Conservation (phyloP, 1,140 invertebrate species). For the Laupala kohalensis region DNA sequence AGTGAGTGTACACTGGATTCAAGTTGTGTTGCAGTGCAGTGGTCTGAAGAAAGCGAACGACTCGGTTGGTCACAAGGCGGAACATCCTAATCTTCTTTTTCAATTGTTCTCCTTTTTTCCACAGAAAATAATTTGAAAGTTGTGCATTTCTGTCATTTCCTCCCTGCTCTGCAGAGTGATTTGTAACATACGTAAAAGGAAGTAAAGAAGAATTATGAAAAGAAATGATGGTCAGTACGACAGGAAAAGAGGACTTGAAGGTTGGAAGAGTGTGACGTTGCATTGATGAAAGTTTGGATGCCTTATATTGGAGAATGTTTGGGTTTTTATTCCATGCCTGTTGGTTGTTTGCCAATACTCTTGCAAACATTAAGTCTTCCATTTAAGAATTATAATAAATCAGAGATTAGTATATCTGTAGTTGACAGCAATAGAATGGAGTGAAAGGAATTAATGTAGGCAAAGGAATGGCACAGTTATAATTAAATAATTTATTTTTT, state of each 20-base stretch:
- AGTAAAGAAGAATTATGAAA: background rate
- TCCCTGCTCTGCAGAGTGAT: conserved; percentile 8
- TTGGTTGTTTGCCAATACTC: conserved; percentile 9
- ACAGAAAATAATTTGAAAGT: background rate
- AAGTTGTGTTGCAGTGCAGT: background rate
- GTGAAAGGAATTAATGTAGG: conserved; percentile 7
- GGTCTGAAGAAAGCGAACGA: background rate
- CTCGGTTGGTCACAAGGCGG: background rate
- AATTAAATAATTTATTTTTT: conserved; percentile 13
- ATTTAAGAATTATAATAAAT: conserved; percentile 13
- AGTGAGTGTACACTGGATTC: background rate
- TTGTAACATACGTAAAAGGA: conserved; percentile 5
- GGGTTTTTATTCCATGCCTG: conserved; percentile 8
- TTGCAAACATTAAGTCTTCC: conserved; percentile 14
- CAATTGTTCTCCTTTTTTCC: background rate
- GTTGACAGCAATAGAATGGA: conserved; percentile 11
- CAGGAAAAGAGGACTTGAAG: background rate
- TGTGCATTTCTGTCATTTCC: conserved; percentile 1
- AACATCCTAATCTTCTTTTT: conserved; percentile 1
- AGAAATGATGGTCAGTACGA: background rate
- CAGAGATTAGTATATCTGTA: conserved; percentile 8
- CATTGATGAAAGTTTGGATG: conserved; percentile 2
- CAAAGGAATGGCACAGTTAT: conserved; percentile 11
- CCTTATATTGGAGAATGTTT: conserved; percentile 14
- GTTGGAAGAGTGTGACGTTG: background rate